phyloP scores from a whole-genome alignment of 53 echinoderm and acorn worm genomes.

The Luidia sarsii region DNA sequence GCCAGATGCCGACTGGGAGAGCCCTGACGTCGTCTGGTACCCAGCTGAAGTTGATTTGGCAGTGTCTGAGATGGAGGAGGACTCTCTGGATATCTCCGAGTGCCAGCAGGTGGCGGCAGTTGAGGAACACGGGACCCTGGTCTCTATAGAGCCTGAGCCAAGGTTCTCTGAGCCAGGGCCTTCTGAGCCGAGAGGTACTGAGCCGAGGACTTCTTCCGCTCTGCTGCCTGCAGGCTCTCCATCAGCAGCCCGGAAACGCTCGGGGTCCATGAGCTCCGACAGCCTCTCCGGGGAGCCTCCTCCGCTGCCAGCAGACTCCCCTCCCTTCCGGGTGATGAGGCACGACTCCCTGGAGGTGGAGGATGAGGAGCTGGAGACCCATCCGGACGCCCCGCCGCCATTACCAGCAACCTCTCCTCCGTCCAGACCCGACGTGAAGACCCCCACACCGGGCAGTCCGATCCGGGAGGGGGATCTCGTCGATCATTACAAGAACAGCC shows the following conservation, averaged over 20 bases:
- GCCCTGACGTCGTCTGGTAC: neutral
- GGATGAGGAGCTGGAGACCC: neutral
- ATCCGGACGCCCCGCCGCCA: slow-evolving; percentile 14
- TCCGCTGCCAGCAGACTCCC: slow-evolving; percentile 36
- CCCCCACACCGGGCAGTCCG: slow-evolving; percentile 3
- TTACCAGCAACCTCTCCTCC: slow-evolving; percentile 64
- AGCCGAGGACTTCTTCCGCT: neutral
- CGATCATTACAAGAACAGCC: neutral
- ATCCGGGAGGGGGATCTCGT: slow-evolving; percentile 2
- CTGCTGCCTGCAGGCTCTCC: too few species aligned
- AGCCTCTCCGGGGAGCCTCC: slow-evolving; percentile 58
- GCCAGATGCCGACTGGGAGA: neutral
- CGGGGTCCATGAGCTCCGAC: slow-evolving; percentile 41
- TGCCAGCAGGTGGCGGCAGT: neutral
- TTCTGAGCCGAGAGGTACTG: neutral
- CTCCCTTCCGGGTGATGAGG: slow-evolving; percentile 23
- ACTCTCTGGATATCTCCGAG: slow-evolving; percentile 25
- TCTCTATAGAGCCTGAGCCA: neutral
- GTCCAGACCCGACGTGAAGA: slow-evolving; percentile 9
- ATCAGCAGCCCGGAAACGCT: slow-evolving; percentile 9
- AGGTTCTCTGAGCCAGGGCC: slow-evolving; percentile 23
- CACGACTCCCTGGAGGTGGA: slow-evolving; percentile 33
- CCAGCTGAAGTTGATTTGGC: slow-evolving; percentile 1
- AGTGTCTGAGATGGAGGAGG: slow-evolving; percentile 39
- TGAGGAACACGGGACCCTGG: neutral